Evolutionary conservation across 2,797 vertebrate species (phyloP).

Genomic region (Ctenochaetus hawaiiensis): DNA sequence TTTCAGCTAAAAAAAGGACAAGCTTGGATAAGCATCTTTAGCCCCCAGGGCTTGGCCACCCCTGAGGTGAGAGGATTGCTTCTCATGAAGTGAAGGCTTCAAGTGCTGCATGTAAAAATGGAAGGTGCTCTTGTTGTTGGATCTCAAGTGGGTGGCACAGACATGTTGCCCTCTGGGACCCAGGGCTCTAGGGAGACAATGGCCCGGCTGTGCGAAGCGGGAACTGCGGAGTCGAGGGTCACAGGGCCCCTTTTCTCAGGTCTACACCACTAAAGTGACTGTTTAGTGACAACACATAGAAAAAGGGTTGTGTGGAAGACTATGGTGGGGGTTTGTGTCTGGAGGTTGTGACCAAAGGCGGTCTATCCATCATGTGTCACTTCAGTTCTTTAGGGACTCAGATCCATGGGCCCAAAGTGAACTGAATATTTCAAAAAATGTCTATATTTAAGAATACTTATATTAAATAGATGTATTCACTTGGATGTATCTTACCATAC

Average conservation of each 20-base stretch:
- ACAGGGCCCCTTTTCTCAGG: conserved; percentile 74
- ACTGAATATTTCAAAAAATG: conserved; percentile 37
- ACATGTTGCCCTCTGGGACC: conserved; percentile 78
- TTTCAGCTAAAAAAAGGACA: conserved; percentile 82
- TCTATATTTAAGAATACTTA: neutral
- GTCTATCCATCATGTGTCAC: conserved; percentile 82
- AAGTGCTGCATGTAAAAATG: conserved; percentile 87
- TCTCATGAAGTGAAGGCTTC: conserved; percentile 78
- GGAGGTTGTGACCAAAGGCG: conserved; percentile 68
- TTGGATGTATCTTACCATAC: neutral
- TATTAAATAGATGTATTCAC: neutral
- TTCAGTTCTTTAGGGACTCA: conserved; percentile 57
- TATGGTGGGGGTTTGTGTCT: conserved; percentile 51
- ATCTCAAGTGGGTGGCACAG: conserved; percentile 84
- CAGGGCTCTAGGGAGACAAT: conserved; percentile 75
- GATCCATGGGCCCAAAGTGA: conserved; percentile 52
- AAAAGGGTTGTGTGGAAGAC: conserved; percentile 63
- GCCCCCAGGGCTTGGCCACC: conserved; percentile 72
- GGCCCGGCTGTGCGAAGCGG: conserved; percentile 74
- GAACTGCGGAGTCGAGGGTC: conserved; percentile 72
- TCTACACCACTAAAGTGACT: conserved; percentile 75
- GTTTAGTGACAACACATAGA: conserved; percentile 83
- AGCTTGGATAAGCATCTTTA: conserved; percentile 84
- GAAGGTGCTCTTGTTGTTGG: conserved; percentile 83
- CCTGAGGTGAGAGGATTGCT: conserved; percentile 83